These are phyloP conservation scores for Eublepharis macularius DNA, from an alignment of 2,113 vertebrate species.

Conservation along the genomic window DNA sequence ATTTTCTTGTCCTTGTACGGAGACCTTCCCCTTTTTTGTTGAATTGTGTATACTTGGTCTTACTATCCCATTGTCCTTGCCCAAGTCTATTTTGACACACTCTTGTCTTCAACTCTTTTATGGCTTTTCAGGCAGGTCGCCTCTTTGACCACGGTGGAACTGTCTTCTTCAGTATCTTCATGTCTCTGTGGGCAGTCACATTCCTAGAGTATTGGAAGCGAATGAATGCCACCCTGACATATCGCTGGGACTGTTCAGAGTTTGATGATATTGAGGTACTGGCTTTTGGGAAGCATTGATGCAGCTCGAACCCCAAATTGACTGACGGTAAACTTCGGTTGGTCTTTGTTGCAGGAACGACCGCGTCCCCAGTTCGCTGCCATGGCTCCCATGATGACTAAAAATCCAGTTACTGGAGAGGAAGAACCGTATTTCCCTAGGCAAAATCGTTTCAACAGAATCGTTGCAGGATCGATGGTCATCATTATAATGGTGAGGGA, in stretches of 20 bases:
- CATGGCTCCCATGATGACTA: constrained; percentile 49
- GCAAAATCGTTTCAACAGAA: background rate
- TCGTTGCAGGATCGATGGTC: constrained; percentile 53
- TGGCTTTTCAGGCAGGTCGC: constrained; percentile 34
- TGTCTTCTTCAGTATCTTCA: constrained; percentile 69
- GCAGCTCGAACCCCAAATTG: background rate
- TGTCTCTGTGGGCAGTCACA: constrained; percentile 66
- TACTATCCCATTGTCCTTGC: background rate
- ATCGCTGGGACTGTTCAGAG: constrained; percentile 67
- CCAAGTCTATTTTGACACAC: background rate
- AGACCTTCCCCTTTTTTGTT: too few species aligned
- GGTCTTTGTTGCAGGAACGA: constrained; percentile 52
- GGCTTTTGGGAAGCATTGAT: too few species aligned
- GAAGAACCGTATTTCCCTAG: constrained; percentile 64
- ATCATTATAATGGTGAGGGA: constrained; percentile 60
- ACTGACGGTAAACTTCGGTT: background rate
- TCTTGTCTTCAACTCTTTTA: background rate
- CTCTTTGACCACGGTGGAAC: constrained; percentile 67
- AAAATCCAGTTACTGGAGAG: constrained; percentile 55
- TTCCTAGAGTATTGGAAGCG: constrained; percentile 72
- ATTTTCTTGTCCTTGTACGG: too few species aligned
- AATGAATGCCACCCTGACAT: constrained; percentile 19
- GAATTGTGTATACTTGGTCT: background rate
- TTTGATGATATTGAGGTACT: constrained; percentile 64
- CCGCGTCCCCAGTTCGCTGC: constrained; percentile 59